Percentiles rank a stretch among this genome's conserved stretches.
phyloP scores from a whole-genome alignment of 2,797 vertebrate species.

The Antennarius maculatus region DNA sequence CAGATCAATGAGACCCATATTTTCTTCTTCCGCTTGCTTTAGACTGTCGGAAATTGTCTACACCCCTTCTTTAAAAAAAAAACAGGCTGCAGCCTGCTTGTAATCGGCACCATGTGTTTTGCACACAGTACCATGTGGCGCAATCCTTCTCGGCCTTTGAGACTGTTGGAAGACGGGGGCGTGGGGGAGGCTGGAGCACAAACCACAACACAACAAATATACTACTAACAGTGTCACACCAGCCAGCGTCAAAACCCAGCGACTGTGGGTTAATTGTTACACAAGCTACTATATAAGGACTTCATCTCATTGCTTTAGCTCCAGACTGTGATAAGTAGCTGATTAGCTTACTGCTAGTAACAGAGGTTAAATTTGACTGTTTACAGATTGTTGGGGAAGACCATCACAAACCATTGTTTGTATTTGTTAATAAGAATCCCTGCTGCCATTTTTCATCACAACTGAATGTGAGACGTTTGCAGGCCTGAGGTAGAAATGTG shows the following conservation, averaged over 20 bases:
- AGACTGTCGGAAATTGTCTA: constrained; percentile 7
- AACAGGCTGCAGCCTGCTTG: constrained; percentile 31
- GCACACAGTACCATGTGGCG: constrained; percentile 50
- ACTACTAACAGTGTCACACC: constrained; percentile 59
- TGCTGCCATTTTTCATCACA: constrained; percentile 14
- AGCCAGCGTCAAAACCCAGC: constrained; percentile 51
- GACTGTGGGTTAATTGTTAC: constrained; percentile 25
- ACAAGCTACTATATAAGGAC: constrained; percentile 34
- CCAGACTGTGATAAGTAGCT: background rate
- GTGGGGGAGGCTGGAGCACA: constrained; percentile 34
- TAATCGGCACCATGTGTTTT: constrained; percentile 68
- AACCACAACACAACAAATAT: constrained; percentile 76
- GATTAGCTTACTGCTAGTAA: background rate
- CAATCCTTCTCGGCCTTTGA: constrained; percentile 55
- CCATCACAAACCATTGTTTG: no score
- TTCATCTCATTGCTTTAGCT: constrained; percentile 43
- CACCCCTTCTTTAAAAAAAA: constrained; percentile 8
- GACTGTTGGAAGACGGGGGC: constrained; percentile 35
- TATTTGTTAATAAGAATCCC: background rate
- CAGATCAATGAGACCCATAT: background rate
- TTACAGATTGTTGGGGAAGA: background rate
- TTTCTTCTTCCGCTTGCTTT: constrained; percentile 13
- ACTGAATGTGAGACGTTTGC: no score
- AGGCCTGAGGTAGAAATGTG: no score
- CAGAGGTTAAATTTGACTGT: background rate